Conservation (phyloP, 1,140 invertebrate genomes). For the Drosophila pseudoobscura region DNA sequence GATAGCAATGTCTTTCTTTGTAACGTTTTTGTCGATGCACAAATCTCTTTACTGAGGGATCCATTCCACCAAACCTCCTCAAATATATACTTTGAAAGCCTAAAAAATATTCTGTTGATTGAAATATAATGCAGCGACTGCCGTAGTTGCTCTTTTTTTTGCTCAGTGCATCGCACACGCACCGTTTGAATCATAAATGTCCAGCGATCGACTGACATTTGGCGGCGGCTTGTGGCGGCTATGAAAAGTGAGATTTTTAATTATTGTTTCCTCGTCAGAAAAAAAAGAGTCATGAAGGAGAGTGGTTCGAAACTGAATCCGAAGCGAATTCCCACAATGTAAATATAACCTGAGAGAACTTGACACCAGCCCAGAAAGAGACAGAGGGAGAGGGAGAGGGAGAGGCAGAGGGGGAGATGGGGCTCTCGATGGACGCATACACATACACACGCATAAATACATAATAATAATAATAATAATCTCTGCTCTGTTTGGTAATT, state of each 20-base stretch:
- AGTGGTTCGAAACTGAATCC: constrained; percentile 15
- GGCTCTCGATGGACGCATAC: constrained; percentile 13
- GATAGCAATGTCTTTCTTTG: too few species aligned
- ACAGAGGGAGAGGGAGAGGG: constrained; percentile 19
- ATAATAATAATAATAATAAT: constrained; percentile 37
- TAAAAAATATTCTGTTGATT: too few species aligned
- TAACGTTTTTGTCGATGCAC: too few species aligned
- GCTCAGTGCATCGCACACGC: constrained; percentile 18
- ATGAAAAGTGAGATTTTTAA: constrained; percentile 59
- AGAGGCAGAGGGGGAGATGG: constrained; percentile 24
- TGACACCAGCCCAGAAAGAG: constrained; percentile 12
- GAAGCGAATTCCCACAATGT: constrained; percentile 28
- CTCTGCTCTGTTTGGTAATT: constrained; percentile 50
- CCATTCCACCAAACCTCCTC: too few species aligned
- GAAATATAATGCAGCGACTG: too few species aligned
- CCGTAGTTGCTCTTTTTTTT: neutral
- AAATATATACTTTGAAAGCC: too few species aligned
- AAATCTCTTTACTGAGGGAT: too few species aligned
- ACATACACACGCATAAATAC: neutral
- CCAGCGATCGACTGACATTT: constrained; percentile 22
- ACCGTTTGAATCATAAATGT: neutral
- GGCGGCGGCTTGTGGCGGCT: constrained; percentile 9
- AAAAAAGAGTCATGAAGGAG: constrained; percentile 2
- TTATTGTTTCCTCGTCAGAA: constrained; percentile 45
- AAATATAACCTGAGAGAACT: constrained; percentile 35